Evolutionary conservation across 2,113 vertebrate genomes (phyloP), one percentile per base, ranked within the genome.

Genomic region (Hiodon alosoides): DNA sequence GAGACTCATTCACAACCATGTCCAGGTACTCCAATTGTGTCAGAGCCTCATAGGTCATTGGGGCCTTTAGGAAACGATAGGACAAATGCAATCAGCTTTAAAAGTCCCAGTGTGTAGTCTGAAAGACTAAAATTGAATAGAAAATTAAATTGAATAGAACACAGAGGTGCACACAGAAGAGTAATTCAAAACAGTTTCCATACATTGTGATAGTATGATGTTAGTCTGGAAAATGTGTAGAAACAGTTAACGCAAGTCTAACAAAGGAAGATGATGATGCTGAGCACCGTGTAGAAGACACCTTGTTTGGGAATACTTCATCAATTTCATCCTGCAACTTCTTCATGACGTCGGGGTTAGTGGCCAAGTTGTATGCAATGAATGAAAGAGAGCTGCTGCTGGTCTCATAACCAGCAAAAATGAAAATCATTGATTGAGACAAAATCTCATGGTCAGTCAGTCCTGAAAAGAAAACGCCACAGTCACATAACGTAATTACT

Each of bases 11-110:
- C 74, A 95, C 31, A 10, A 91, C 93, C 89, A 91, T 93, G 11
- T 96, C 89, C 3, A 97, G 83, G 76, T 94, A 95, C 2, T 95
- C 92, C 93, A 96, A 92, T 80, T 92, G 86, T 70, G 77, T 76
- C 78, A 95, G 0, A 0, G 14, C 0, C 0, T 77, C 82, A 13
- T 94, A 95, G 0, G 78, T 90, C 64, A 86, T 86, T 8, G 59
- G 2, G n/a, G 79, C 79, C 92, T 96, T 67, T 2, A 7, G 52
- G 13, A 67, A 58, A 55, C 47, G 60, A 72, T 31, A 47, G n/a
- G n/a, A n/a, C 14, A 9, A 17, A 50, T 11, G 46, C 7, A 51
- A 47, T 57, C n/a, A 0, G n/a, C 4, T 51, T 31, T 31, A 31
- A 31, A 31, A 31, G 31, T 31, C 31, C 31, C 31, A 31, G 31